These are phyloP conservation scores for Pimpla rufipes DNA, from an alignment of 2,888 invertebrate genomes.

Conservation along the genomic window DNA sequence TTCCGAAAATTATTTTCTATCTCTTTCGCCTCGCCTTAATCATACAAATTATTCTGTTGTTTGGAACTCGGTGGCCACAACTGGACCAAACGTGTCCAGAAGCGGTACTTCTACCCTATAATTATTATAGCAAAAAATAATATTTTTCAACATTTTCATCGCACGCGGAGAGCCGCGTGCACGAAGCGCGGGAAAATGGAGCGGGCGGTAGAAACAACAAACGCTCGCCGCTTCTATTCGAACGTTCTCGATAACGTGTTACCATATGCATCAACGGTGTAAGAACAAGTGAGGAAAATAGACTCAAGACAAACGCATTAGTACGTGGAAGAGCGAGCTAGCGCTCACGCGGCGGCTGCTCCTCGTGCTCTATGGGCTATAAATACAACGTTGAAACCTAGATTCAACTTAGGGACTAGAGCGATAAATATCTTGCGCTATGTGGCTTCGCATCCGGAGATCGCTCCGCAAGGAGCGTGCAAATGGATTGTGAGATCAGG, in stretches of 20 bases:
- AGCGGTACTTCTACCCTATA: too few relatives aligned
- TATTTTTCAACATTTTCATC: too few relatives aligned
- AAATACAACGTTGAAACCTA: conserved; percentile 63
- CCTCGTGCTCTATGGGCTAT: conserved; percentile 49
- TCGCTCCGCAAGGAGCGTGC: not conserved
- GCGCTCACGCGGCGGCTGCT: not conserved
- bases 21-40: too few relatives aligned
- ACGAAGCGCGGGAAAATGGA: not conserved
- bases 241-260: conserved; percentile 8
- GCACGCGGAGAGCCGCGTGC: not conserved
- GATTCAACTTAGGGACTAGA: conserved; percentile 53
- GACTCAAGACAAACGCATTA: conserved; percentile 51
- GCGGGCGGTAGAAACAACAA: not conserved
- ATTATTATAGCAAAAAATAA: too few relatives aligned
- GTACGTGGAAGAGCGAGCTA: conserved; percentile 52
- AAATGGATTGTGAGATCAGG: conserved; percentile 23
- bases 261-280: conserved; percentile 4
- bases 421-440: conserved; percentile 61
- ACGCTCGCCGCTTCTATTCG: not conserved
- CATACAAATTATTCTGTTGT: too few relatives aligned
- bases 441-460: conserved; percentile 1
- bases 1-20: too few relatives aligned
- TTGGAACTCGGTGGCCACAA: too few relatives aligned
- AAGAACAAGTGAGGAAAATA: conserved; percentile 41
- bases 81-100: too few relatives aligned